Conservation (phyloP, 2,797 vertebrate genomes). For the Loriculus beryllinus region DNA sequence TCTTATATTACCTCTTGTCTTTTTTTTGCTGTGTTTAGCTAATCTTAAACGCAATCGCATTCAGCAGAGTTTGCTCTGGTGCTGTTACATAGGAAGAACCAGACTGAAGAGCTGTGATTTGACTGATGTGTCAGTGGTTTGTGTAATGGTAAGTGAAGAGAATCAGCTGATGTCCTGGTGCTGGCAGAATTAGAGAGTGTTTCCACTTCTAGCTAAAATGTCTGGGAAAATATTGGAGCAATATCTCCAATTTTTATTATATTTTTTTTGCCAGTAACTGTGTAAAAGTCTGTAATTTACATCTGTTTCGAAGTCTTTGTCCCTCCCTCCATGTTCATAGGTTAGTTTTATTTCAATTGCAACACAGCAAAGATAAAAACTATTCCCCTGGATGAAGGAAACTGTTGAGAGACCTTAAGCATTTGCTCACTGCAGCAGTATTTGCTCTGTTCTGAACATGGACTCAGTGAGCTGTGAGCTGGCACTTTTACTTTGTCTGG, state of each 20-base stretch:
- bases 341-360: not conserved
- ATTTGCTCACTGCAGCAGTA: not conserved
- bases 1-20: not conserved
- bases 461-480: not conserved
- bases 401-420: not conserved
- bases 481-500: not conserved
- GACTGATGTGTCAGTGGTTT: not conserved
- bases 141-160: not conserved
- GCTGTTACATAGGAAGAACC: rapidly evolving
- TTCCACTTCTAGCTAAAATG: not conserved
- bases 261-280: not conserved
- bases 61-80: not conserved
- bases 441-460: not conserved
- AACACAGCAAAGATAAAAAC: not conserved
- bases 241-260: not conserved
- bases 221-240: not conserved
- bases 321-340: not conserved
- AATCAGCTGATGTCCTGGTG: not conserved
- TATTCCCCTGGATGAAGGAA: not conserved
- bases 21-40: not conserved
- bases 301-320: not conserved
- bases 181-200: not conserved
- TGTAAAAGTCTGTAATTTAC: not conserved
- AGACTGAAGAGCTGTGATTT: not conserved
- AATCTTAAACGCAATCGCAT: not conserved